Evolutionary conservation across 2,113 vertebrate species (phyloP), one percentile per base, ranked within the genome.

Genomic region (Corythornis cristatus): DNA sequence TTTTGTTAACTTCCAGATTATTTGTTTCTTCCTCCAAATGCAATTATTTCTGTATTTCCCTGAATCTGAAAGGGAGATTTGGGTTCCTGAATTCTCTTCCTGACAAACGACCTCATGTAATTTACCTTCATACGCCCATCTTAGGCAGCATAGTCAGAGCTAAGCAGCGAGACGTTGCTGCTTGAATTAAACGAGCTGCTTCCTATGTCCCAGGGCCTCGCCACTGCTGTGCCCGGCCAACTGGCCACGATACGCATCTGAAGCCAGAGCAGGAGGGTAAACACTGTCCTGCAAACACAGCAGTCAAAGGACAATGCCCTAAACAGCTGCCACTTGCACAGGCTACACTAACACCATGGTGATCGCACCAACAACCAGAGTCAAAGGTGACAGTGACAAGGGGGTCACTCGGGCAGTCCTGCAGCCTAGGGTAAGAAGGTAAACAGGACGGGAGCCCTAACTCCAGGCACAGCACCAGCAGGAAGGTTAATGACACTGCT

Each of bases 281-380:
- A 98, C 95, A 97, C 42, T 86, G 92, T 42, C 95, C 93, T 86
- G 96, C 95, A 98, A 98, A 98, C 93, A 97, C 28, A 48, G 88
- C 1, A 57, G 87, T 70, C 86, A 80, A 45, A 85, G 95, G 42
- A 95, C 97, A 96, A 91, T 68, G 96, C 35, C 51, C 88, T 93
- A 79, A 96, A 95, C 98, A 98, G 97, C 97, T 97, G 97, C 96
- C 91, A 31, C 96, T 93, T 83, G 84, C 91, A 94, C 90, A 93
- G 93, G 93, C 95, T 93, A 85, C 95, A 89, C 80, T 33, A 86
- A 93, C 93, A 92, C 97, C 98, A 97, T 97, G 98, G 97, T 89
- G 96, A 98, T 83, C 83, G 58, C 28, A 61, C 81, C 94, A 86
- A 81, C 76, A 82, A 91, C 40, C 43, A 16, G 56, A 93, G 95